Evolutionary conservation across 1,140 invertebrate genomes (phyloP).

Genomic region (Gyrodactylus bullatarudis): DNA sequence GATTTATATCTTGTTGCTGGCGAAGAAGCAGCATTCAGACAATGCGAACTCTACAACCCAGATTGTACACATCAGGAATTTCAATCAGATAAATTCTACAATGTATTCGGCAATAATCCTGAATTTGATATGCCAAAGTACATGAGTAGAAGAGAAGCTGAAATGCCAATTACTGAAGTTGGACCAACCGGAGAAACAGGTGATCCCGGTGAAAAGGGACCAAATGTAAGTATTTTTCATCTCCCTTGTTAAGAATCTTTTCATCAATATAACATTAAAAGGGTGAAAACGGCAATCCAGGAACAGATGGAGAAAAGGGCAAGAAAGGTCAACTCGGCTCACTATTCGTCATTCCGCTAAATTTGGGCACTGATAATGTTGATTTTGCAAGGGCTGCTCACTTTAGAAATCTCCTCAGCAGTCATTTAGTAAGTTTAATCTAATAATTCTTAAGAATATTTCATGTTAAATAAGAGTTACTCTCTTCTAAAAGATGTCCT

Average conservation of each 20-base stretch:
- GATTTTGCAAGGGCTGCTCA: neutral
- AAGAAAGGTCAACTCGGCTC: neutral
- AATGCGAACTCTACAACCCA: neutral
- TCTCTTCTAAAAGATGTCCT: neutral
- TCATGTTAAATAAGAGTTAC: no score
- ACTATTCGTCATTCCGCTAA: neutral
- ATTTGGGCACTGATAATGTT: neutral
- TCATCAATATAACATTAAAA: neutral
- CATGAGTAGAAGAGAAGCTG: no score
- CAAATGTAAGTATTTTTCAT: neutral
- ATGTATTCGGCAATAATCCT: no score
- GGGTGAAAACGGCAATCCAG: constrained; percentile 1
- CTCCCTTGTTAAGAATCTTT: neutral
- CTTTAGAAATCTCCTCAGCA: neutral
- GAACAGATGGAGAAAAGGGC: neutral
- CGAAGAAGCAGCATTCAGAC: constrained; percentile 3
- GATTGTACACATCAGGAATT: neutral
- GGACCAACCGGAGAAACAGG: constrained; percentile 3
- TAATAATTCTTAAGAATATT: neutral
- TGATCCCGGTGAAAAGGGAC: neutral
- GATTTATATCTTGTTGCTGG: constrained; percentile 1
- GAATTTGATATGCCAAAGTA: no score
- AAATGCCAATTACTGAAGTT: neutral
- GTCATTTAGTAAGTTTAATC: neutral
- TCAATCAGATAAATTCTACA: no score